Percentiles rank a stretch among this genome's conserved stretches.
phyloP scores from a whole-genome alignment of 2,113 vertebrate genomes.

The Podocnemis expansa region DNA sequence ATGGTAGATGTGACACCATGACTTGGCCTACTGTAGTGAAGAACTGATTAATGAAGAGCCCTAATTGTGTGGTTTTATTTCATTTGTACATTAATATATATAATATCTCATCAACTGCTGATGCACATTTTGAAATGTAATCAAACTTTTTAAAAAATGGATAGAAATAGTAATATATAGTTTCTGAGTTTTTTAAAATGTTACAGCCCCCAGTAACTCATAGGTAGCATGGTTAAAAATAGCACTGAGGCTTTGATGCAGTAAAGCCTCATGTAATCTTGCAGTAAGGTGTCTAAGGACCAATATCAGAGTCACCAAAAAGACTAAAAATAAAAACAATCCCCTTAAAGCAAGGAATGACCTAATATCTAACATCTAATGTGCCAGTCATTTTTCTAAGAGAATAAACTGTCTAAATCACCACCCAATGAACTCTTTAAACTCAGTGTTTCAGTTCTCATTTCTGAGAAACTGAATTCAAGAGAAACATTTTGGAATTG shows the following conservation, averaged over 20 bases:
- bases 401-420: not conserved
- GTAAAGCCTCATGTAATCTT: rapidly evolving
- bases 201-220: rapidly evolving
- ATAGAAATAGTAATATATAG: not conserved
- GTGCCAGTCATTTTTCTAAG: not conserved
- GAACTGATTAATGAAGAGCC: not conserved
- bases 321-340: not conserved
- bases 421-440: rapidly evolving
- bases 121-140: rapidly evolving
- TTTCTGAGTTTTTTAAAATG: not conserved
- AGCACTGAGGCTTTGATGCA: rapidly evolving
- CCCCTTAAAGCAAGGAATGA: not conserved
- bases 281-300: not conserved
- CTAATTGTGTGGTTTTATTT: rapidly evolving
- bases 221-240: not conserved
- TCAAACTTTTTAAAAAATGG: not conserved
- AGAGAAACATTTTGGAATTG: not conserved
- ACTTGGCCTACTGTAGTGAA: no score
- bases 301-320: not conserved
- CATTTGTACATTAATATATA: rapidly evolving
- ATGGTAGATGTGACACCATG: no score
- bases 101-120: not conserved
- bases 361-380: rapidly evolving
- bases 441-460: not conserved
- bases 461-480: not conserved